A percentile compares a stretch with the other conserved stretches of the same genome.
These are phyloP conservation scores for Notodonta ziczac DNA, from an alignment of 2,888 invertebrate species.

Conservation along the genomic window DNA sequence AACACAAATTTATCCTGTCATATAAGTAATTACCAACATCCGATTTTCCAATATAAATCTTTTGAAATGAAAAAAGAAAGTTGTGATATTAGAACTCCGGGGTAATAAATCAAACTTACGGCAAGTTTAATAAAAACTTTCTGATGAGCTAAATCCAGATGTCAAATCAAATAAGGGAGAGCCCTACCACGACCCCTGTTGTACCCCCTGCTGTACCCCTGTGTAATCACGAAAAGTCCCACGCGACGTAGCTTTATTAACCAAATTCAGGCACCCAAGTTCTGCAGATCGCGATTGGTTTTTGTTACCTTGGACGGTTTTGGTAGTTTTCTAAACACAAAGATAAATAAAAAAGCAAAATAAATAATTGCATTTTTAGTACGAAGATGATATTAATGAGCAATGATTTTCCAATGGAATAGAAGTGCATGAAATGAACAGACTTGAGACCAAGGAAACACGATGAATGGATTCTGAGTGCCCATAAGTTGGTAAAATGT, in stretches of 20 bases:
- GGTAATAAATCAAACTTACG: slow-evolving; percentile 40
- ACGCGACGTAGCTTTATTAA: too few relatives aligned
- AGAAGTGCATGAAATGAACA: too few relatives aligned
- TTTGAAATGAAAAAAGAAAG: slow-evolving; percentile 27
- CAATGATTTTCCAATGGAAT: too few relatives aligned
- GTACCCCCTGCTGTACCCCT: too few relatives aligned
- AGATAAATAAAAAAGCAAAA: not conserved
- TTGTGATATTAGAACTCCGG: slow-evolving; percentile 17
- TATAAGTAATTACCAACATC: not conserved
- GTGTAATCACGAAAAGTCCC: not conserved
- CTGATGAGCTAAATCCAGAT: slow-evolving; percentile 42
- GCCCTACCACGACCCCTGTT: slow-evolving; percentile 13
- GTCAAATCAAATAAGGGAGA: slow-evolving; percentile 36
- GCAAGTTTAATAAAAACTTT: slow-evolving; percentile 45
- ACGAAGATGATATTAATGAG: too few relatives aligned
- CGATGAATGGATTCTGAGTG: too few relatives aligned
- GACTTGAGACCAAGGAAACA: too few relatives aligned
- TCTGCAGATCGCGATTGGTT: too few relatives aligned
- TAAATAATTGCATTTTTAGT: not conserved
- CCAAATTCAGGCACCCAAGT: too few relatives aligned
- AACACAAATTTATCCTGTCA: slow-evolving; percentile 1
- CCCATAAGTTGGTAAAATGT: too few relatives aligned
- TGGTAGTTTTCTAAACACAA: too few relatives aligned
- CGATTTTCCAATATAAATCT: slow-evolving; percentile 14
- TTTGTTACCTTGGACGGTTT: too few relatives aligned